phyloP scores from a whole-genome alignment of 2,888 invertebrate species.

The Agrilus cyanescens region DNA sequence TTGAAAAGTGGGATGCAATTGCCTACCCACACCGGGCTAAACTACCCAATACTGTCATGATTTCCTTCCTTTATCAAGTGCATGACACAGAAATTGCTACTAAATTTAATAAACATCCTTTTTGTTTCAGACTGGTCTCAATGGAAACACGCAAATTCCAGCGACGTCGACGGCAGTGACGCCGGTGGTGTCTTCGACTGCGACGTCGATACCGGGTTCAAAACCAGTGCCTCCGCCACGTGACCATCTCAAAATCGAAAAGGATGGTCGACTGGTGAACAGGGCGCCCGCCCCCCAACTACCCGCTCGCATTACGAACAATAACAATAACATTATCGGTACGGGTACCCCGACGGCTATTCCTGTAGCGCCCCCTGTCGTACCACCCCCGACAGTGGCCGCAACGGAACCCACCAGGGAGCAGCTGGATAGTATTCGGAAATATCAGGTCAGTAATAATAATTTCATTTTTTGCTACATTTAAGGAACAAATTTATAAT shows the following conservation, averaged over 20 bases:
- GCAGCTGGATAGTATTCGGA: conserved; percentile 82
- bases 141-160: conserved; percentile 23
- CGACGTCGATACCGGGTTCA: conserved; percentile 18
- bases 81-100: too few relatives aligned
- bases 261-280: conserved; percentile 48
- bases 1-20: too few relatives aligned
- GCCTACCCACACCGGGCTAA: too few relatives aligned
- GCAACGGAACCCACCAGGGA: conserved; percentile 64
- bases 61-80: too few relatives aligned
- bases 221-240: conserved; percentile 51
- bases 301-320: conserved; percentile 49
- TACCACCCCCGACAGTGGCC: conserved; percentile 37
- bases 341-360: conserved; percentile 14
- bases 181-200: conserved; percentile 36
- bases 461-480: too few relatives aligned
- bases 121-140: conserved; percentile 27
- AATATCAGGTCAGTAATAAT: conserved; percentile 65
- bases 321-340: conserved; percentile 35
- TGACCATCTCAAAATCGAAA: conserved; percentile 51
- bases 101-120: too few relatives aligned
- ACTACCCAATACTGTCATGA: too few relatives aligned
- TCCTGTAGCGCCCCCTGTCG: conserved; percentile 12
- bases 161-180: conserved; percentile 34
- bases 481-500: too few relatives aligned
- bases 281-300: conserved; percentile 55